Percentiles rank a stretch among this genome's conserved stretches.
Evolutionary conservation across 2,797 vertebrate species (phyloP).

Genomic region (Chloroceryle amazona): DNA sequence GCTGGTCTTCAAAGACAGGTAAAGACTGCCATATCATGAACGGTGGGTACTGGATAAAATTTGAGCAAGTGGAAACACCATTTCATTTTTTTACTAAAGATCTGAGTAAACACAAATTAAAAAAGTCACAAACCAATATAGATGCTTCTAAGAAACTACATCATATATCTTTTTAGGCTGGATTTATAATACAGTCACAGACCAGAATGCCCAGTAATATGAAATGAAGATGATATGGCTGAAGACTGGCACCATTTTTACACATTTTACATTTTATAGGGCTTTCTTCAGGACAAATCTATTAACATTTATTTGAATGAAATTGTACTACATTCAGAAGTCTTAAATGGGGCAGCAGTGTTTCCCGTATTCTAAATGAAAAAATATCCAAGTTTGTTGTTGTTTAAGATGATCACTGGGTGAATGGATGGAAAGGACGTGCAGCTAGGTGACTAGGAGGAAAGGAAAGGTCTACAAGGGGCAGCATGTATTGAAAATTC

Average conservation of each 20-base stretch:
- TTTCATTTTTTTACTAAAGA: neutral
- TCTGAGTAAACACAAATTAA: neutral
- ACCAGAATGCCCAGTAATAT: neutral
- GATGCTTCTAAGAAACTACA: neutral
- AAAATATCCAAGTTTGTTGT: neutral
- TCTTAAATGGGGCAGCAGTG: neutral
- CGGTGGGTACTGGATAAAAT: neutral
- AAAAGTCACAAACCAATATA: neutral
- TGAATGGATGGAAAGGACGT: neutral
- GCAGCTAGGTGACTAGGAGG: neutral
- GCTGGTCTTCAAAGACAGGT: slow-evolving; percentile 97
- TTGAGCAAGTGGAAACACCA: neutral
- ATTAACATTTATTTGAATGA: neutral
- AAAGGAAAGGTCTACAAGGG: neutral
- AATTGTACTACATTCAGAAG: neutral
- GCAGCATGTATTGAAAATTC: neutral
- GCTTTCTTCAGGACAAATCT: neutral
- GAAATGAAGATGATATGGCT: neutral
- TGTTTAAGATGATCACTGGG: neutral
- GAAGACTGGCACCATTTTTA: neutral
- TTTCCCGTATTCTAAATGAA: neutral
- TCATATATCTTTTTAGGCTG: neutral
- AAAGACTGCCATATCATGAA: neutral
- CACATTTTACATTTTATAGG: neutral
- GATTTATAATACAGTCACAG: neutral